Evolutionary conservation across 2,888 invertebrate genomes (phyloP), one percentile per base, ranked within the genome.

Genomic region (Clitarchus hookeri): DNA sequence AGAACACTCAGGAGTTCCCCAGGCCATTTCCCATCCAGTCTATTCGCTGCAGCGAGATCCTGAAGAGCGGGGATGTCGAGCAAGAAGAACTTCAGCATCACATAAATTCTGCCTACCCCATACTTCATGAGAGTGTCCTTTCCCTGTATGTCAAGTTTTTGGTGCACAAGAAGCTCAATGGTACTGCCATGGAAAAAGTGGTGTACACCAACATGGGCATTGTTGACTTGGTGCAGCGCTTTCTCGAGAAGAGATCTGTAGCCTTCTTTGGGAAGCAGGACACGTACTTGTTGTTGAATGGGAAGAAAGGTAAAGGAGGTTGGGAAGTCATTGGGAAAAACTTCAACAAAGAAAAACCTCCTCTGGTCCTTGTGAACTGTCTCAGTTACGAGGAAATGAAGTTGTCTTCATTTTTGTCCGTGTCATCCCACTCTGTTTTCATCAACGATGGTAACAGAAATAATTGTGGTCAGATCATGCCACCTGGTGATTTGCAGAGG

Each of bases 371-470:
- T 6, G 91, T 93, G 36, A 92, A 93, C 88, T 94, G 93, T 88
- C 90, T 95, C 44, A 94, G 94, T 85, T 95, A 95, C 88, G 95
- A 95, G 85, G 95, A 95, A 90, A 92, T 95, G 88, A 95, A 94
- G 89, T 88, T 95, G 0, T 93, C 94, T 0, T 92, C 94, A 0
- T 92, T 94, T 91, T 91, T 95, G 84, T 93, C 92, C 48, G 92
- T 94, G 0, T 93, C 94, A n/a, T 94, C 94, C 0, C 92, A 92
- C 85, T 94, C 94, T 0, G 93, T 92, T 88, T 95, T 94, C 88
- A 92, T 94, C 85, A 95, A 95, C 87, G 92, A 94, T 87, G 95
- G 95, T 0, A 90, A 91, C 16, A 91, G 94, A 48, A 91, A 92
- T 82, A 92, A 92, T 26, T 92, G 93, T 88, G 95, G 94, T 0